A percentile compares a stretch with the other conserved stretches of the same genome.
Evolutionary conservation across 1,140 invertebrate genomes (phyloP).

Genomic region (Nasonia longicornis): DNA sequence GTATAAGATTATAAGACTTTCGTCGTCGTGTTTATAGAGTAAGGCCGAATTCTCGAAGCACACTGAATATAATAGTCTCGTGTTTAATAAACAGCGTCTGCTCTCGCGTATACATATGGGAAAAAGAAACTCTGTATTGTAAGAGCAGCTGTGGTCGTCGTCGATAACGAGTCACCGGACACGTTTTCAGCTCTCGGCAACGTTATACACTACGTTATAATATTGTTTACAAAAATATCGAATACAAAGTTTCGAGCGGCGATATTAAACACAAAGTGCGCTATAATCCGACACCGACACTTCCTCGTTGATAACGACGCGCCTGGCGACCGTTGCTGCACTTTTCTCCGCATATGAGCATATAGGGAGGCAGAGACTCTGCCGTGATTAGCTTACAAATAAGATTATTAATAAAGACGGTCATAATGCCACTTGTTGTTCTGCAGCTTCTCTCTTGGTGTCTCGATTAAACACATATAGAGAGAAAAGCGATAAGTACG

Average conservation of each 20-base stretch:
- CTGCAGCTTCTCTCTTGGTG: background rate
- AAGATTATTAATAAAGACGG: conserved; percentile 38
- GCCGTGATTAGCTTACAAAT: conserved; percentile 33
- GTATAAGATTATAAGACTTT: background rate
- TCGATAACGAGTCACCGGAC: conserved; percentile 11
- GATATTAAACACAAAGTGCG: background rate
- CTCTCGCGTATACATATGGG: background rate
- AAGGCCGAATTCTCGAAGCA: background rate
- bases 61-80: background rate
- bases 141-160: background rate
- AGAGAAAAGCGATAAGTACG: background rate
- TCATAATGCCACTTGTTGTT: background rate
- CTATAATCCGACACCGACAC: conserved; percentile 43
- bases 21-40: background rate
- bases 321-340: background rate
- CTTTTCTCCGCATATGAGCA: background rate
- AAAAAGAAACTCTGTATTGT: conserved; percentile 20
- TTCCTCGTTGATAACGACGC: conserved; percentile 43
- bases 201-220: conserved; percentile 23
- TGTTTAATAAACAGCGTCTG: conserved; percentile 38
- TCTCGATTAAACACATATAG: conserved; percentile 2
- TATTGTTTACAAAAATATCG: conserved; percentile 37
- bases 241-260: conserved; percentile 41
- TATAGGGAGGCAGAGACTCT: background rate
- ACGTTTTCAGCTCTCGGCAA: background rate